Conservation (phyloP, 2,113 vertebrate species). For the Sorex araneus region DNA sequence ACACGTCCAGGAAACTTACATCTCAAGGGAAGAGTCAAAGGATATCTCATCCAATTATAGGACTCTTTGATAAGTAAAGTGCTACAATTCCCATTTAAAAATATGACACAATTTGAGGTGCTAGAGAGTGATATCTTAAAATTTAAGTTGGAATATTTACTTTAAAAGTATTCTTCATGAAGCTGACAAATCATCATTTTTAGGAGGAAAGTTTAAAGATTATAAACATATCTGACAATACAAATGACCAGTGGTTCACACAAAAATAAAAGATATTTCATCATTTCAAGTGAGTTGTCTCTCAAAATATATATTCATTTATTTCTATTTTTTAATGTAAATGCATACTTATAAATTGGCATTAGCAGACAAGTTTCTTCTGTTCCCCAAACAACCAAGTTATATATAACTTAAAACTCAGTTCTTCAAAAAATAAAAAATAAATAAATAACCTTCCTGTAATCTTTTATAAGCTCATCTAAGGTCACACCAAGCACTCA, state of each 20-base stretch:
- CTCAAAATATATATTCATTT: background rate
- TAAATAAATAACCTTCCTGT: background rate
- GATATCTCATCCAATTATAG: background rate
- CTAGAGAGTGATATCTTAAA: background rate
- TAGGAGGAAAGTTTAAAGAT: conserved; percentile 4
- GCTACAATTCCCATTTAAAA: background rate
- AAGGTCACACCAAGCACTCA: background rate
- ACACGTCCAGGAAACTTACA: background rate
- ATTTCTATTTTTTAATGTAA: background rate
- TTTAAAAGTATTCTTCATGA: background rate
- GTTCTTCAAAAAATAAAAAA: conserved; percentile 2
- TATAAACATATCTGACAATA: conserved; percentile 22
- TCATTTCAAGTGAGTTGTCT: background rate
- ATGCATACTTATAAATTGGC: background rate
- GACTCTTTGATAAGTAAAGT: background rate
- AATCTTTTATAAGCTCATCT: background rate
- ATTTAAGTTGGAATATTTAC: conserved; percentile 32
- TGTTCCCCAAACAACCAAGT: background rate
- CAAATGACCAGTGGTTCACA: background rate
- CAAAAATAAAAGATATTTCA: background rate
- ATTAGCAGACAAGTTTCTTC: background rate
- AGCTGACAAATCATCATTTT: background rate
- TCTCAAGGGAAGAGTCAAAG: conserved; percentile 12
- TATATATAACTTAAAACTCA: background rate
- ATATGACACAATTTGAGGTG: background rate